Conservation (phyloP, 2,797 vertebrate genomes). For the Phaenicophaeus curvirostris region DNA sequence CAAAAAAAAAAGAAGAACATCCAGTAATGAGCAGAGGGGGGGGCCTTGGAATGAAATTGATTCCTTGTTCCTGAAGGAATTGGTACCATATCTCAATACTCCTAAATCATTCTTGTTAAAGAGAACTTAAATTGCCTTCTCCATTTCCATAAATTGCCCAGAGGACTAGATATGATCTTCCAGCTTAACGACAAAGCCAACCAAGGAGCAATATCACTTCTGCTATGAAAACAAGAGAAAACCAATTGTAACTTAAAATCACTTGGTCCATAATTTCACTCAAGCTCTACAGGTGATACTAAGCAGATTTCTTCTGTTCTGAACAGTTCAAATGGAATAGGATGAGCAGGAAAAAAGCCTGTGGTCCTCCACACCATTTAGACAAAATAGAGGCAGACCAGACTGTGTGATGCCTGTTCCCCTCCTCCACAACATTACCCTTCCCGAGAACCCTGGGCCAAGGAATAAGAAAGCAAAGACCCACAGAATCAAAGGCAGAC, state of each 20-base stretch:
- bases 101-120: not conserved
- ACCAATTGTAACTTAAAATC: not conserved
- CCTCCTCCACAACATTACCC: not conserved
- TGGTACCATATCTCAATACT: not conserved
- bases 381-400: no score
- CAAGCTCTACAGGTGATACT: not conserved
- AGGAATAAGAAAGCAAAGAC: not conserved
- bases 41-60: not conserved
- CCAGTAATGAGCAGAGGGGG: not conserved
- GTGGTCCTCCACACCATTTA: no score
- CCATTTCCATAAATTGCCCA: no score
- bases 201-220: not conserved
- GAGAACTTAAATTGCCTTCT: not conserved
- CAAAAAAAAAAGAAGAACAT: not conserved
- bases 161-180: not conserved
- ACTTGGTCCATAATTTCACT: not conserved
- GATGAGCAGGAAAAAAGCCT: no score
- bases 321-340: no score
- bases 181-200: not conserved
- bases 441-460: not conserved
- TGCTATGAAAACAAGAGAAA: not conserved
- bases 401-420: no score
- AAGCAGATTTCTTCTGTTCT: not conserved
- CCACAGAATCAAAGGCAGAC: not conserved
- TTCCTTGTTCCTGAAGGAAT: not conserved